Conservation (phyloP, 2,888 invertebrate species). For the Cylindroiulus punctatus region DNA sequence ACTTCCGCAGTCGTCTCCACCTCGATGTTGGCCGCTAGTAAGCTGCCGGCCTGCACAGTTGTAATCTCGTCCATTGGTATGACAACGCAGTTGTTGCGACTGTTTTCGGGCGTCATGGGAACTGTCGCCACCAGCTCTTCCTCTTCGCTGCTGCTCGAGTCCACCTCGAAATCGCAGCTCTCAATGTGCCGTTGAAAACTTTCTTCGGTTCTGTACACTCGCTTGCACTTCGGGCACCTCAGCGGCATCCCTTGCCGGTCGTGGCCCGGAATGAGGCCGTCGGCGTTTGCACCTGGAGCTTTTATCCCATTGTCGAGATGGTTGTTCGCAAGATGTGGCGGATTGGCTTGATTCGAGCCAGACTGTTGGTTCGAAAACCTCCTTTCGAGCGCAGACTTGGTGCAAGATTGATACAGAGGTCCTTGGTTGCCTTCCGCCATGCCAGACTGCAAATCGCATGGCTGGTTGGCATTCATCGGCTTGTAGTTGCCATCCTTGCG, state of each 20-base stretch:
- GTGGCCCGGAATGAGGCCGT: constrained; percentile 64
- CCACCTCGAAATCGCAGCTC: constrained; percentile 66
- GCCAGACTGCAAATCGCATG: not conserved
- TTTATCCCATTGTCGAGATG: not conserved
- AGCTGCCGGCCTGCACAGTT: not conserved
- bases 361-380: not conserved
- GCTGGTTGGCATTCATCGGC: not conserved
- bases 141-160: constrained; percentile 65
- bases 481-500: not conserved
- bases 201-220: constrained; percentile 66
- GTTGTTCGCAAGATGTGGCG: not conserved
- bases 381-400: not conserved
- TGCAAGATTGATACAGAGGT: not conserved
- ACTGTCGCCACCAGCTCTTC: constrained; percentile 54
- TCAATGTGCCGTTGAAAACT: constrained; percentile 65
- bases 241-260: constrained; percentile 75
- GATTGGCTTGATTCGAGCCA: not conserved
- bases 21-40: not conserved
- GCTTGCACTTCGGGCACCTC: constrained; percentile 86
- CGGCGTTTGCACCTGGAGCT: not conserved
- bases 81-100: not conserved
- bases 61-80: not conserved
- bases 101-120: not conserved
- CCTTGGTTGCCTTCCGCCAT: not conserved
- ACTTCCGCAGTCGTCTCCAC: not conserved